Conservation (phyloP, 2,888 invertebrate genomes). For the Ametastegia equiseti region DNA sequence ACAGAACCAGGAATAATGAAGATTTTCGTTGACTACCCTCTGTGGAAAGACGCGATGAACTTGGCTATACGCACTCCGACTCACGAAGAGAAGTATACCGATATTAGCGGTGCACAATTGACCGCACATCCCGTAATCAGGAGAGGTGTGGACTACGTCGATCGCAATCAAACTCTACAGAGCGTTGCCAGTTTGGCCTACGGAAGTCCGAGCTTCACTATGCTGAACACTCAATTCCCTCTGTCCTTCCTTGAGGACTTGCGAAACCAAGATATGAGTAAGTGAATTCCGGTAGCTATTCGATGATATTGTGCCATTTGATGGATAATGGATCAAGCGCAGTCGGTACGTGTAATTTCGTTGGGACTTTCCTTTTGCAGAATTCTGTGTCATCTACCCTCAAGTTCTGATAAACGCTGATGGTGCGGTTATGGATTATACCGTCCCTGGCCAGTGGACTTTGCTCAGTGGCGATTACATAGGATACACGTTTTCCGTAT, state of each 20-base stretch:
- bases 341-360: not conserved
- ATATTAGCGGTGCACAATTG: too few species aligned
- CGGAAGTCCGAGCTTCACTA: too few species aligned
- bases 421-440: conserved; percentile 57
- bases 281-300: conserved; percentile 45
- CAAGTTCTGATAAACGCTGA: conserved; percentile 60
- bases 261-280: conserved; percentile 50
- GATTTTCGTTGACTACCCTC: conserved; percentile 62
- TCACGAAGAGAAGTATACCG: conserved; percentile 61
- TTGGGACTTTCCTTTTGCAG: conserved; percentile 57
- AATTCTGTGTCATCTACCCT: conserved; percentile 66
- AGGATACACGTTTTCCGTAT: conserved; percentile 66
- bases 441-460: conserved; percentile 68
- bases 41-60: conserved; percentile 59
- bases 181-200: too few species aligned
- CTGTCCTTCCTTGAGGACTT: conserved; percentile 54
- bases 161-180: too few species aligned
- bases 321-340: conserved; percentile 49
- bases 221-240: conserved; percentile 64
- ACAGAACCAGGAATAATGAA: conserved; percentile 60
- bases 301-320: conserved; percentile 45
- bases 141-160: too few species aligned
- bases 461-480: conserved; percentile 66
- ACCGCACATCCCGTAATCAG: too few species aligned
- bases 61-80: conserved; percentile 63